Evolutionary conservation across 1,140 invertebrate genomes (phyloP), one percentile per base, ranked within the genome.

Genomic region (Fopius arisanus): DNA sequence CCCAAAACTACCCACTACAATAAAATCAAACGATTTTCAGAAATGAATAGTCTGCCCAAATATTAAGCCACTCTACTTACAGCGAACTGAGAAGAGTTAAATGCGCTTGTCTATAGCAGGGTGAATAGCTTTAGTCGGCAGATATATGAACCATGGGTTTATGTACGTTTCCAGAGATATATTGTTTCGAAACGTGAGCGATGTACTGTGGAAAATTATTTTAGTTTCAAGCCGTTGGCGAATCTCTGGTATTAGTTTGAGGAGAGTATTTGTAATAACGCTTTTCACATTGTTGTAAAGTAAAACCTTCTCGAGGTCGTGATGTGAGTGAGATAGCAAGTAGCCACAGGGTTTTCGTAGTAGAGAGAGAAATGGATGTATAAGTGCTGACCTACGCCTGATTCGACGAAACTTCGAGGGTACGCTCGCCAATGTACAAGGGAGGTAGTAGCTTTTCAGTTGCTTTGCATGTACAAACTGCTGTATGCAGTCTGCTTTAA

Each of bases 221-320:
- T 48, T 59, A 59, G 9, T 67, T 70, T 62, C 40, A 14, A 40
- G 51, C 28, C 62, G 72, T 74, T 51, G 65, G 73, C 29, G 67
- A 75, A 71, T 65, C 26, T 37, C 67, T 43, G 73, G 70, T 75
- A 69, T 72, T 59, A 28, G 23, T 72, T 59, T 67, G 48, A 65
- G 71, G 29, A 74, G 69, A 70, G 69, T 43, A 72, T 67, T 69
- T 59, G 40, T 74, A 77, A 77, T 77, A 73, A 77, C 65, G 77
- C 74, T 73, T 77, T 77, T 77, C 74, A 71, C 71, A 48, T 48
- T 48, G 43, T 48, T 48, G 43, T 48, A 48, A 48, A 48, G 43
- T 48, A 48, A 48, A 48, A 48, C n/a, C n/a, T 48, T 16, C 14
- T 14, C 14, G 67, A 59, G 54, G 26, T 26, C 6, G 21, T n/a